Conservation (phyloP, 2,113 vertebrate genomes). For the Galemys pyrenaicus region DNA sequence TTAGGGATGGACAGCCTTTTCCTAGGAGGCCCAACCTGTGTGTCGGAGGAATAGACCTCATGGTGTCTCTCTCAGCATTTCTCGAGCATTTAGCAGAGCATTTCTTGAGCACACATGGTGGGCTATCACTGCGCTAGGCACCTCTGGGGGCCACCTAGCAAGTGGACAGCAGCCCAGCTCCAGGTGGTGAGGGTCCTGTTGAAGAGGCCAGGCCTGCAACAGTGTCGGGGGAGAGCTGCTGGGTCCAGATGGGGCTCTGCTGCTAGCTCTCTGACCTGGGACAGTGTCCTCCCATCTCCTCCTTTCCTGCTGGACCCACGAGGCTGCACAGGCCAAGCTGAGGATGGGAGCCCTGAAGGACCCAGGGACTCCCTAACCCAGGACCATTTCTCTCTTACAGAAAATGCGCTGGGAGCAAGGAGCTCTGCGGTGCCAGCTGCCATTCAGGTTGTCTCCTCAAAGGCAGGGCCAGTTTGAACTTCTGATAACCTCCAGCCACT, state of each 20-base stretch:
- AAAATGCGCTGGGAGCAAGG: background rate
- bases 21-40: background rate
- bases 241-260: too few relatives aligned
- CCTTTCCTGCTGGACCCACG: background rate
- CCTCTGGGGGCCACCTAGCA: fast-evolving
- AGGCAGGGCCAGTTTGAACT: background rate
- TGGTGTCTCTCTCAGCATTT: too few relatives aligned
- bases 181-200: fast-evolving
- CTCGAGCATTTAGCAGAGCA: too few relatives aligned
- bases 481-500: background rate
- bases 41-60: background rate
- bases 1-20: background rate
- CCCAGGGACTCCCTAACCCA: background rate
- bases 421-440: background rate
- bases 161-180: background rate
- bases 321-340: background rate
- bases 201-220: background rate
- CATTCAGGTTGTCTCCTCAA: background rate
- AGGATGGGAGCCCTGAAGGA: background rate
- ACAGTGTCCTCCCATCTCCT: background rate
- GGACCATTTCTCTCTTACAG: background rate
- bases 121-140: background rate
- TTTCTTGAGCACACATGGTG: fast-evolving
- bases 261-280: background rate
- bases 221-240: background rate